Base-by-base conservation (phyloP, 2,797 vertebrate genomes). In the Allenopithecus nigroviridis region DNA sequence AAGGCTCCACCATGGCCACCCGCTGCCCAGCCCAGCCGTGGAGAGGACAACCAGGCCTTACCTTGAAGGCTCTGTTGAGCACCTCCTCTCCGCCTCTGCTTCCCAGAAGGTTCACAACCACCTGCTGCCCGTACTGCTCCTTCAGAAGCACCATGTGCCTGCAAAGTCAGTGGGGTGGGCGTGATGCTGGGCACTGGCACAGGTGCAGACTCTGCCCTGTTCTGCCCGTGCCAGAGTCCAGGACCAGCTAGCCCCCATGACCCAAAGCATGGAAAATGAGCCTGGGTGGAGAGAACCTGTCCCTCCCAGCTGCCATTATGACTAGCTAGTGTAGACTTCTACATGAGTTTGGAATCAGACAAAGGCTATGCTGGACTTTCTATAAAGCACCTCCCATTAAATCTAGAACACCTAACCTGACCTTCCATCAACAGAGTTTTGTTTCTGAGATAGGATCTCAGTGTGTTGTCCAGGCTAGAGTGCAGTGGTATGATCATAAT, bases 131-230 rank as follows among this genome's bases (percentile, higher is more conserved):
- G 79, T 99, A 99, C 30, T 99, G 99, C 96, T 99, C 99, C 96
- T 99, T 99, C 98, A 99, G 98, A 95, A 99, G 98, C 84, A 99
- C 98, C 99, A 99, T 99, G 96, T 99, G 99, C 97, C 99, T 99
- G 98, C 72, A 98, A 97, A 19, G 96, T 90, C 96, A 97, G 83
- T 26, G 84, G 95, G 80, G 36, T 2, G 36, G 70, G 70, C 1
- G 0, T 74, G 70, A 74, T 21, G 36, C 70, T 24, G 21, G 36
- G 70, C 36, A 70, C 16, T 5, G 48, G 36, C 41, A 16, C 41
- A 92, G 83, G 43, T 1, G 11, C 61, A n/a, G 1, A n/a, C 7
- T 28, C 41, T 39, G 33, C 80, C 83, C 55, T 39, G 5, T 24
- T 70, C n/a, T 39, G 41, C 16, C 24, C 55, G 78, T n/a, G 24